Conservation (phyloP, 2,888 invertebrate species). For the Zootermopsis nevadensis region DNA sequence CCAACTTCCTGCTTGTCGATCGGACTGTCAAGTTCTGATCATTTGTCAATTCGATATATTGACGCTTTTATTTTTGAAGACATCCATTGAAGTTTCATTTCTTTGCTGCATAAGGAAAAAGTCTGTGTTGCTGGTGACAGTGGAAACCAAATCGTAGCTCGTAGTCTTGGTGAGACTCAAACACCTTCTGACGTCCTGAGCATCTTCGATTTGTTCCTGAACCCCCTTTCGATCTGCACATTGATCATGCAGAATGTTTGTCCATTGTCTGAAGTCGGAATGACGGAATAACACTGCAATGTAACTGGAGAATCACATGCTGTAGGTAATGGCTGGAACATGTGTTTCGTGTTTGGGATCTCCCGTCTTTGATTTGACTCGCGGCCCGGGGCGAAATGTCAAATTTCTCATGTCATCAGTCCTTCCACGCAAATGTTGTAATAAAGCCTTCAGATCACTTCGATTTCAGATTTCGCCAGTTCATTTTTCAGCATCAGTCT, state of each 20-base stretch:
- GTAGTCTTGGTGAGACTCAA: background rate
- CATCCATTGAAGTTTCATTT: background rate
- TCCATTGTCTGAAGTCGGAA: background rate
- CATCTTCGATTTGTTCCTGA: background rate
- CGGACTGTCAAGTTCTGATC: background rate
- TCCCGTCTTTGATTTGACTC: no score
- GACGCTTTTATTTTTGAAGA: background rate
- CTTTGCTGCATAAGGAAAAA: background rate
- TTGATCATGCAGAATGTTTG: background rate
- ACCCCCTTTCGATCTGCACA: background rate
- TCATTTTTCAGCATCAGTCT: no score
- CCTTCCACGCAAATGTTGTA: no score
- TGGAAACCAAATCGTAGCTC: background rate
- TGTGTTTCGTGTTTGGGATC: no score
- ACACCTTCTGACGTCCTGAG: background rate
- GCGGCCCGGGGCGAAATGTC: no score
- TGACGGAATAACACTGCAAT: background rate
- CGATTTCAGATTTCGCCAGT: no score
- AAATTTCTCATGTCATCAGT: no score
- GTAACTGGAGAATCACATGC: background rate
- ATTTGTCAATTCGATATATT: slow-evolving; percentile 11
- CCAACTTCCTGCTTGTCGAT: slow-evolving; percentile 17
- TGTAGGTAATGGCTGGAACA: background rate
- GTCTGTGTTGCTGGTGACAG: background rate
- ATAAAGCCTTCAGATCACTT: no score